phyloP scores from a whole-genome alignment of 2,797 vertebrate genomes.

The Diplodus puntazzo region DNA sequence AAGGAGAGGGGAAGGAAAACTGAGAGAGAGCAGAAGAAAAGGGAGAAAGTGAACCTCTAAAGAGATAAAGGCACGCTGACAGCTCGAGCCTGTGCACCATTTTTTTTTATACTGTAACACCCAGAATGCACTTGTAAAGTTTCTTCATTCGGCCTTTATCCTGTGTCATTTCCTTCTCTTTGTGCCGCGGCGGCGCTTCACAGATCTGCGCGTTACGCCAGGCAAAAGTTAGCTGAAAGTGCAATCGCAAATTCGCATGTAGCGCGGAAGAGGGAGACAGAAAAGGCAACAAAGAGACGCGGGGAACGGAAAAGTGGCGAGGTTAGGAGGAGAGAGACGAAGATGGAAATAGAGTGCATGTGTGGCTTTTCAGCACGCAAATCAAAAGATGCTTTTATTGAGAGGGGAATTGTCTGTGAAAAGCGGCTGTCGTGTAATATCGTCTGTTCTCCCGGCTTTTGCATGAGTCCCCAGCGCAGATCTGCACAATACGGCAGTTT shows the following conservation, averaged over 20 bases:
- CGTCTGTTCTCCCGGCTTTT: constrained; percentile 19
- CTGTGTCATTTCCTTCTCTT: constrained; percentile 6
- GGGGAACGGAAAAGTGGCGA: constrained; percentile 12
- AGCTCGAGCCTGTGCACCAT: background rate
- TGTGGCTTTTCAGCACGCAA: constrained; percentile 48
- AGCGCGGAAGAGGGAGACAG: constrained; percentile 2
- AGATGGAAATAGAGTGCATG: constrained; percentile 23
- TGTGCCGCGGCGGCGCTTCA: background rate
- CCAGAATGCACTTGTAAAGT: background rate
- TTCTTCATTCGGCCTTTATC: background rate
- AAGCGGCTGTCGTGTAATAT: constrained; percentile 32
- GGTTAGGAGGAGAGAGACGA: constrained; percentile 1
- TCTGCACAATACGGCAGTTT: constrained; percentile 31
- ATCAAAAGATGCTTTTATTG: constrained; percentile 51
- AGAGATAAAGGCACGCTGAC: constrained; percentile 1
- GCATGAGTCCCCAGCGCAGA: constrained; percentile 23
- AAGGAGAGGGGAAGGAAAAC: constrained; percentile 5
- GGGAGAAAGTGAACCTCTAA: constrained; percentile 8
- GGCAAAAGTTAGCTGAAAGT: constrained; percentile 26
- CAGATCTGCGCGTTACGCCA: background rate
- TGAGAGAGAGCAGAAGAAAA: constrained; percentile 13
- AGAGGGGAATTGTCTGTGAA: constrained; percentile 43
- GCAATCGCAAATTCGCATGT: constrained; percentile 19
- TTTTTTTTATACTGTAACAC: background rate
- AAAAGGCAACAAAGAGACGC: constrained; percentile 8